Evolutionary conservation across 2,797 vertebrate species (phyloP), one percentile per base, ranked within the genome.

Genomic region (Petrocephalus schoutedeni): DNA sequence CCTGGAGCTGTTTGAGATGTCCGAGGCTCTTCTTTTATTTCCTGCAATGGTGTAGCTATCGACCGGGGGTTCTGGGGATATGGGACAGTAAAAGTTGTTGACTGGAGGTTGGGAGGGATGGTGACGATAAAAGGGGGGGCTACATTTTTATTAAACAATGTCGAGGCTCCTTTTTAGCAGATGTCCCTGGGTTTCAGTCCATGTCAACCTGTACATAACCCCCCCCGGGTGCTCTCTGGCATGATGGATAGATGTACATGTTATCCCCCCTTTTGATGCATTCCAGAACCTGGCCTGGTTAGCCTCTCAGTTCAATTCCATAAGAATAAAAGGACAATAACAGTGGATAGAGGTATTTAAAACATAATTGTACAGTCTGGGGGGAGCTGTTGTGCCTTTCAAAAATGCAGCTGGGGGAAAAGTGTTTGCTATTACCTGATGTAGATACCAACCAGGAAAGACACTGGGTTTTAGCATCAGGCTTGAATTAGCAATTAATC

Each of bases 401-500:
- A 45, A 8, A 10, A 80, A 85, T 36, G 10, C 3, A 16, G 54
- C 14, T 14, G 14, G 4, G 8, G 53, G 54, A 59, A 58, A 56
- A 85, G 1, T 36, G 84, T 41, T 58, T 85, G 53, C 84, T 58
- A 16, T 87, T 23, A 28, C 12, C 56, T 64, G 87, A 86, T 56
- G 58, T 12, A 86, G 19, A 9, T 71, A 51, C 49, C 86, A 45
- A 61, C 80, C 51, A 56, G 45, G 51, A 23, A 80, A 56, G 51
- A 14, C 49, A 36, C 64, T 61, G 51, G 57, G 19, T 90, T 89
- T 71, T 67, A 80, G 58, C 85, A 58, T 85, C 71, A 51, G 87
- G 82, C 71, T 21, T 87, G 71, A 90, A 90, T 90, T 71, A 91
- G 90, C 92, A 91, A 91, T 92, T 90, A 92, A 91, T 86, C 89